A percentile compares a stretch with the other conserved stretches of the same genome.
phyloP scores from a whole-genome alignment of 2,888 invertebrate genomes.

The Pristionchus entomophagus region DNA sequence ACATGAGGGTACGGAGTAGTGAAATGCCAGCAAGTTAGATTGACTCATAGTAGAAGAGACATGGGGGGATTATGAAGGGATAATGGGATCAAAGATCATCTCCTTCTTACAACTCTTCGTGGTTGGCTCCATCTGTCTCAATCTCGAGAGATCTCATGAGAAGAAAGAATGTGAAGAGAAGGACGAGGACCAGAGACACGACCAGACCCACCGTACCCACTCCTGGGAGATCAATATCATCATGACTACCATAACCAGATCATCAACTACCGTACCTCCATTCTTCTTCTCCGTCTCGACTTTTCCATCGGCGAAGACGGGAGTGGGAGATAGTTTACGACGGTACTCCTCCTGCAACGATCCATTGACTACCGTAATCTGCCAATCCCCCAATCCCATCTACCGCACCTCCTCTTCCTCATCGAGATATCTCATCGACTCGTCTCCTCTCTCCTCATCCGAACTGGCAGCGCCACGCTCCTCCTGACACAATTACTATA shows the following conservation, averaged over 20 bases:
- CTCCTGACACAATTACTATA: too few relatives aligned
- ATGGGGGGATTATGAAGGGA: neutral
- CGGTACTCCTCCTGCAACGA: neutral
- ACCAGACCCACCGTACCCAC: neutral
- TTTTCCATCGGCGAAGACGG: neutral
- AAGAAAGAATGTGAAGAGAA: constrained; percentile 26
- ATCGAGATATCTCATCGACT: constrained; percentile 29
- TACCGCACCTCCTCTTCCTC: constrained; percentile 10
- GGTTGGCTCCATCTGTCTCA: neutral
- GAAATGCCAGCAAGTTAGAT: constrained; percentile 5
- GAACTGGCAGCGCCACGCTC: neutral
- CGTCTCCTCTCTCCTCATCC: constrained; percentile 33
- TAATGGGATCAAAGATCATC: neutral
- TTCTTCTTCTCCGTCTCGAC: neutral
- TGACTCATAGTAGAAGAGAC: neutral
- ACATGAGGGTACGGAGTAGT: neutral
- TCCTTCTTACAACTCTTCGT: constrained; percentile 25
- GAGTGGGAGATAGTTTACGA: neutral
- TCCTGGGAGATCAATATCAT: neutral
- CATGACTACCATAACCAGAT: neutral
- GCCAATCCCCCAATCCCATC: neutral
- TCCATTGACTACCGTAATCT: neutral
- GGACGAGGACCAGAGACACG: neutral
- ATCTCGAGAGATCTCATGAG: constrained; percentile 13
- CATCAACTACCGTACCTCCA: neutral